phyloP scores from a whole-genome alignment of 2,797 vertebrate species.

The Crocodylus rhombifer region DNA sequence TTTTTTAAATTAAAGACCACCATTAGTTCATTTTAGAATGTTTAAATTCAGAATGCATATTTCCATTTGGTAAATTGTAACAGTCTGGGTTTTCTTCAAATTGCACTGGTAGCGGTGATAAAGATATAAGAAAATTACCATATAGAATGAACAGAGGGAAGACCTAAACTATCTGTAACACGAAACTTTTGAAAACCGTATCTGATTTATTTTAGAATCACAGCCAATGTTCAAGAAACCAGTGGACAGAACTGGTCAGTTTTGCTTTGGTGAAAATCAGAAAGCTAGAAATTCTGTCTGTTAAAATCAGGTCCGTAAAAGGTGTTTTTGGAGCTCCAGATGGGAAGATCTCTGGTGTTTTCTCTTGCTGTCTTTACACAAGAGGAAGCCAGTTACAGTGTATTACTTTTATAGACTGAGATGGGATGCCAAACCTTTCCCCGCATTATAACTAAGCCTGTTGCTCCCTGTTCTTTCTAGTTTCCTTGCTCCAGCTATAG shows the following conservation, averaged over 20 bases:
- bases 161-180: rapidly evolving
- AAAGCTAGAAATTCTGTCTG: background rate
- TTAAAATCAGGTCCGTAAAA: too few relatives aligned
- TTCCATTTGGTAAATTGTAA: background rate
- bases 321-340: background rate
- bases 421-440: background rate
- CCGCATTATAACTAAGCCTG: too few relatives aligned
- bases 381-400: background rate
- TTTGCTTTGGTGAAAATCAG: background rate
- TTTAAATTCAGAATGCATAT: background rate
- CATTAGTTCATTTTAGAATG: background rate
- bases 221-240: background rate
- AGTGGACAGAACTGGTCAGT: background rate
- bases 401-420: background rate
- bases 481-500: background rate
- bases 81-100: background rate
- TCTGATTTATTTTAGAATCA: background rate
- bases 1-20: background rate
- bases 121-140: background rate
- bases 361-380: background rate
- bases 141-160: background rate
- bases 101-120: background rate
- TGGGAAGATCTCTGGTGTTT: rapidly evolving
- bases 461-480: rapidly evolving
- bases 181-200: background rate